These are phyloP conservation scores for Scaptomyza pallida DNA, from an alignment of 1,140 invertebrate species.

Conservation along the genomic window DNA sequence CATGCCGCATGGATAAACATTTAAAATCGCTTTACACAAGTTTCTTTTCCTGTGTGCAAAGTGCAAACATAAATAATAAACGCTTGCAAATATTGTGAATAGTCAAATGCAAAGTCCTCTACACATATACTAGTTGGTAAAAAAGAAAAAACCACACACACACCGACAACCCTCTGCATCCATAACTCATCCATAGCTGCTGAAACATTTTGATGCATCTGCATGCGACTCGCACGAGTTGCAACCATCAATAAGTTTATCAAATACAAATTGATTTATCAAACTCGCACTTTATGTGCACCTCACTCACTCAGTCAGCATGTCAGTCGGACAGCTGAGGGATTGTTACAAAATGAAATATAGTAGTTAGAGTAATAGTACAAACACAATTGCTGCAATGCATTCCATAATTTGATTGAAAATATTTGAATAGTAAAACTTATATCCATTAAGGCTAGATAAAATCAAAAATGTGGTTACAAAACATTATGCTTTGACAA, in stretches of 20 bases:
- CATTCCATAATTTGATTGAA: constrained; percentile 27
- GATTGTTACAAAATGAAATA: constrained; percentile 6
- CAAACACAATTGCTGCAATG: not conserved
- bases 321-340: constrained; percentile 6
- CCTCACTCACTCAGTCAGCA: not conserved
- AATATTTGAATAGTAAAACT: constrained; percentile 16
- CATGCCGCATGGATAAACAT: constrained; percentile 51
- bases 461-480: not conserved
- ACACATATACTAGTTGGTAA: too few relatives aligned
- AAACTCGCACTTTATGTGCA: constrained; percentile 23
- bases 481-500: too few relatives aligned
- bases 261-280: constrained; percentile 65
- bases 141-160: constrained; percentile 17
- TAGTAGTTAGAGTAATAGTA: not conserved
- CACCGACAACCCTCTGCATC: not conserved
- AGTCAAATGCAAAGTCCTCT: constrained; percentile 7
- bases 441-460: not conserved
- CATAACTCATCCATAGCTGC: constrained; percentile 12
- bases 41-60: constrained; percentile 3
- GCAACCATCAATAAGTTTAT: constrained; percentile 56
- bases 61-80: constrained; percentile 47
- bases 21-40: constrained; percentile 20
- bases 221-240: constrained; percentile 29
- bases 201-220: constrained; percentile 49
- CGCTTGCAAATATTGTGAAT: constrained; percentile 35